Conservation (phyloP, 2,888 invertebrate species). For the Sycophila texana region DNA sequence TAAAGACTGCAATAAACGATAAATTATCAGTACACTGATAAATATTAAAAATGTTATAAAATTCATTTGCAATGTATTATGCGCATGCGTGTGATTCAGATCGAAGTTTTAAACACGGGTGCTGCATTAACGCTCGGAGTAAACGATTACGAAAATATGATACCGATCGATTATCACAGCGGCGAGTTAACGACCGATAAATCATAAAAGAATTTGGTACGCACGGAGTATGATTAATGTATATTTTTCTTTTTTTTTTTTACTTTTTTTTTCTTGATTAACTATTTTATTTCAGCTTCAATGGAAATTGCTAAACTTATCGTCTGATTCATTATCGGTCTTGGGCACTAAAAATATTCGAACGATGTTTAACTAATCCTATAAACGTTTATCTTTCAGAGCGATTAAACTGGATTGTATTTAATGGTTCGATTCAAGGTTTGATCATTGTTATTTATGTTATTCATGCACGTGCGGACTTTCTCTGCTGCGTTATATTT, state of each 20-base stretch:
- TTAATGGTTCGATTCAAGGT: conserved; percentile 36
- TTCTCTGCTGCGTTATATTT: conserved; percentile 32
- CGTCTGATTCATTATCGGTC: conserved; percentile 18
- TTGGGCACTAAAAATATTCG: conserved; percentile 16
- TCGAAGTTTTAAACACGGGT: too few relatives aligned
- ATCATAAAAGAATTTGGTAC: not conserved
- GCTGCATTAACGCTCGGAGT: too few relatives aligned
- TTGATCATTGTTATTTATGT: conserved; percentile 44
- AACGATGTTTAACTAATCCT: not conserved
- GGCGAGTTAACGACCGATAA: conserved; percentile 7
- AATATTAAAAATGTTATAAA: too few relatives aligned
- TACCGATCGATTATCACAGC: too few relatives aligned
- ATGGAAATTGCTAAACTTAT: conserved; percentile 13
- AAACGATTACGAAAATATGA: too few relatives aligned
- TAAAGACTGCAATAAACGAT: too few relatives aligned
- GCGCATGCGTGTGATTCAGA: too few relatives aligned
- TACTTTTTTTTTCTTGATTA: too few relatives aligned
- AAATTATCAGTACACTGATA: too few relatives aligned
- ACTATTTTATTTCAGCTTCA: too few relatives aligned
- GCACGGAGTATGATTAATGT: not conserved
- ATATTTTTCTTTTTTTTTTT: not conserved
- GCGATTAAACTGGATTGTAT: conserved; percentile 3
- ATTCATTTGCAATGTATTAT: too few relatives aligned
- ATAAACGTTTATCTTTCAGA: conserved; percentile 25
- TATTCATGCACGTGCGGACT: conserved; percentile 15